Conservation (phyloP, 2,888 invertebrate species). For the Enchytraeus crypticus region DNA sequence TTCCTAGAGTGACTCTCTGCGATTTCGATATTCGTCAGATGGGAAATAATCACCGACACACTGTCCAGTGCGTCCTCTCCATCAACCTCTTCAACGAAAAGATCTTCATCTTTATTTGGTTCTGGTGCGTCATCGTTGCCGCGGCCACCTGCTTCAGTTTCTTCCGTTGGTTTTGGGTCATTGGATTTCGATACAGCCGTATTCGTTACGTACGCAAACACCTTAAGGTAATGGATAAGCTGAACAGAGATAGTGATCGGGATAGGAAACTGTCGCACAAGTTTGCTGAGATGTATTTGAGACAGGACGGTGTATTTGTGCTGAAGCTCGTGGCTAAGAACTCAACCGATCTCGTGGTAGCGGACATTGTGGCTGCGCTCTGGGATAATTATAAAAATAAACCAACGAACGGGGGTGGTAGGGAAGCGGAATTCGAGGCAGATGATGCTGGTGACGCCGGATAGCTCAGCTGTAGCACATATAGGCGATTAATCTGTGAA, state of each 20-base stretch:
- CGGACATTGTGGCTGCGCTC: constrained; percentile 30
- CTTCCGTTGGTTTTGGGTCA: constrained; percentile 49
- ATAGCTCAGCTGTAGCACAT: too few species aligned
- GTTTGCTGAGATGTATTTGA: constrained; percentile 29
- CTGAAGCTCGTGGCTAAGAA: constrained; percentile 31
- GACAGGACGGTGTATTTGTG: constrained; percentile 31
- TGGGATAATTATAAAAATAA: constrained; percentile 31
- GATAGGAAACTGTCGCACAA: constrained; percentile 28
- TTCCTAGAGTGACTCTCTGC: constrained; percentile 48
- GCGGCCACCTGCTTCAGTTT: constrained; percentile 48
- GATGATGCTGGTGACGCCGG: constrained; percentile 21
- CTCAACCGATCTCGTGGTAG: constrained; percentile 30
- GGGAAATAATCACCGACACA: constrained; percentile 47
- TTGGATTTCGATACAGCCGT: constrained; percentile 44
- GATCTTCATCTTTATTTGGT: constrained; percentile 53
- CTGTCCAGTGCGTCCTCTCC: constrained; percentile 49
- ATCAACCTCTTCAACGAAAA: too few species aligned
- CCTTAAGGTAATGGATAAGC: constrained; percentile 47
- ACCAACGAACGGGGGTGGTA: constrained; percentile 20
- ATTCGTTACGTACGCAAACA: constrained; percentile 50
- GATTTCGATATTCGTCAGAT: constrained; percentile 50
- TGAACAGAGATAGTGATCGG: constrained; percentile 28
- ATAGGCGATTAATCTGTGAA: too few species aligned
- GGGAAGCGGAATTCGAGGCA: constrained; percentile 14
- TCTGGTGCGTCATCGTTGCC: constrained; percentile 52